Percentiles rank a stretch among this genome's conserved stretches.
phyloP scores from a whole-genome alignment of 2,888 invertebrate genomes.

The Acanthacorydalis orientalis region DNA sequence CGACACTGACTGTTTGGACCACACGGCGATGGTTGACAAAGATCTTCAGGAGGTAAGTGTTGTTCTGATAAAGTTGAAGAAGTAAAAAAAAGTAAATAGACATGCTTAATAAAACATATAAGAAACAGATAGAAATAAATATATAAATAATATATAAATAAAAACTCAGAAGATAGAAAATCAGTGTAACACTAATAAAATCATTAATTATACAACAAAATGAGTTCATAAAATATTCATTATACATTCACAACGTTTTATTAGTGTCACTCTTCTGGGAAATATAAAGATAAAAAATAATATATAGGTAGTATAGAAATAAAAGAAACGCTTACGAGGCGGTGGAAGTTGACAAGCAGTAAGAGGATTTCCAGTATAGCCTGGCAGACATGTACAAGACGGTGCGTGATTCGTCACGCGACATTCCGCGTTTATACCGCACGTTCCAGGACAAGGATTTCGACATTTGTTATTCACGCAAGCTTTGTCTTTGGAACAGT shows the following conservation, averaged over 20 bases:
- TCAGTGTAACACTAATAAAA: no score
- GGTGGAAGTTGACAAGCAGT: constrained; percentile 25
- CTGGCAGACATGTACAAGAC: constrained; percentile 60
- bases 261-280: no score
- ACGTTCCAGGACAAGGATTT: constrained; percentile 68
- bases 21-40: constrained; percentile 59
- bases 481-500: constrained; percentile 57
- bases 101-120: constrained; percentile 9
- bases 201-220: no score
- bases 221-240: no score
- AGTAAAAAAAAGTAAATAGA: constrained; percentile 16
- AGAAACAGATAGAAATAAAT: constrained; percentile 4
- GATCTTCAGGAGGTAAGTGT: constrained; percentile 32
- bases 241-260: no score
- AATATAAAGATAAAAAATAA: no score
- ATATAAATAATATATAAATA: background rate
- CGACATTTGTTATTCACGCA: constrained; percentile 74
- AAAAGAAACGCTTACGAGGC: constrained; percentile 14
- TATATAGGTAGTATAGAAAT: background rate
- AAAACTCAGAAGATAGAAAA: no score
- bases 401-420: constrained; percentile 69
- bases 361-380: constrained; percentile 62
- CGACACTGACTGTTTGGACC: constrained; percentile 63
- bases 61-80: constrained; percentile 22
- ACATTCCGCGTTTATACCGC: constrained; percentile 66